These are phyloP conservation scores for Lerista edwardsae DNA, from an alignment of 2,797 vertebrate genomes.

Conservation along the genomic window DNA sequence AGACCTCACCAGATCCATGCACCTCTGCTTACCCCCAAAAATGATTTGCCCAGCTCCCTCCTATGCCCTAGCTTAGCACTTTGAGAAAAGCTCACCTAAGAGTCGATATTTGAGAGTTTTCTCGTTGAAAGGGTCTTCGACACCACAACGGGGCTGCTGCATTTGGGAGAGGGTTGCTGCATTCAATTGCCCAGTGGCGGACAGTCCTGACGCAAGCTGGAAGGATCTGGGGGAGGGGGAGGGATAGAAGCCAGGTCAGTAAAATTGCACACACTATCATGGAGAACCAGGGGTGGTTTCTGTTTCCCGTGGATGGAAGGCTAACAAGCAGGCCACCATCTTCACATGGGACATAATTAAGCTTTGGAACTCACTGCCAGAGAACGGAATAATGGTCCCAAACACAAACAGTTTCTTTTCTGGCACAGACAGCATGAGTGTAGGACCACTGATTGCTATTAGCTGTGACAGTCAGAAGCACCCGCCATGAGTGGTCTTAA, in stretches of 20 bases:
- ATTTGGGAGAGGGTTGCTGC: slow-evolving; percentile 80
- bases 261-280: no score
- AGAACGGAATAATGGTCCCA: not conserved
- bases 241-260: no score
- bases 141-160: slow-evolving; percentile 87
- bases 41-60: not conserved
- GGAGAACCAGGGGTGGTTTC: not conserved
- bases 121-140: slow-evolving; percentile 88
- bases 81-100: slow-evolving; percentile 77
- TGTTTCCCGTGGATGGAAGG: not conserved
- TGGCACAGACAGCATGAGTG: not conserved
- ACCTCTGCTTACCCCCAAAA: not conserved
- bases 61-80: not conserved
- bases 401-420: not conserved
- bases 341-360: not conserved
- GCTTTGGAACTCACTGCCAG: not conserved
- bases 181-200: slow-evolving; percentile 81
- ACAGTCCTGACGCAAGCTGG: slow-evolving; percentile 83
- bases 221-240: slow-evolving; percentile 77
- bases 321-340: not conserved
- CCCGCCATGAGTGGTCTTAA: no score
- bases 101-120: slow-evolving; percentile 82
- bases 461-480: not conserved
- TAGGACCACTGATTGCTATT: not conserved
- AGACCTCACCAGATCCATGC: not conserved